Evolutionary conservation across 1,140 invertebrate genomes (phyloP).

Genomic region (Euura saliciscinereae): DNA sequence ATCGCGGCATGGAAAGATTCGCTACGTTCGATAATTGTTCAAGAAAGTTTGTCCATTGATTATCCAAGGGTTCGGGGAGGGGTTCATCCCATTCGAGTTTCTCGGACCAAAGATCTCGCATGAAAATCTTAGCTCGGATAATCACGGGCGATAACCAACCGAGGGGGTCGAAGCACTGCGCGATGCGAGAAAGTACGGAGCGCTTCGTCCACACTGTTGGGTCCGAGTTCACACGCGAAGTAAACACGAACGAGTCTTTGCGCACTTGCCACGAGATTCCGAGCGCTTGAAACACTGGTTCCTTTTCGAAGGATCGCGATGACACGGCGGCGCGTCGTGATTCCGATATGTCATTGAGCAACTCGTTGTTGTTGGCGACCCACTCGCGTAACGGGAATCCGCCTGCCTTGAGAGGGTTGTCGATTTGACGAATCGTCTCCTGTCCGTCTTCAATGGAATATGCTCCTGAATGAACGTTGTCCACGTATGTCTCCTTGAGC

Average conservation of each 20-base stretch:
- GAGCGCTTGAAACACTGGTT: slow-evolving; percentile 31
- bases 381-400: slow-evolving; percentile 42
- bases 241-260: slow-evolving; percentile 25
- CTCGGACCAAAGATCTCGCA: slow-evolving; percentile 41
- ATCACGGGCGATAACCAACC: slow-evolving; percentile 45
- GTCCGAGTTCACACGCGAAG: neutral
- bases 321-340: slow-evolving; percentile 5
- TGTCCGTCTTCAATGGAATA: slow-evolving; percentile 24
- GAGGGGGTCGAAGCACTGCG: slow-evolving; percentile 42
- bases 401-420: slow-evolving; percentile 28
- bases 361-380: slow-evolving; percentile 35
- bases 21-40: slow-evolving; percentile 18
- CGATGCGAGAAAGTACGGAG: slow-evolving; percentile 37
- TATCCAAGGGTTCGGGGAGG: slow-evolving; percentile 23
- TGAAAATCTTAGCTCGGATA: slow-evolving; percentile 40
- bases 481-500: slow-evolving; percentile 29
- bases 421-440: slow-evolving; percentile 29
- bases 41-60: slow-evolving; percentile 31
- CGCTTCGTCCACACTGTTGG: slow-evolving; percentile 36
- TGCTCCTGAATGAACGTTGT: slow-evolving; percentile 40
- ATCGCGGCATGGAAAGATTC: too few species aligned
- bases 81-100: slow-evolving; percentile 42
- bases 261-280: slow-evolving; percentile 38
- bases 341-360: slow-evolving; percentile 32
- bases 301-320: slow-evolving; percentile 22